Conservation (phyloP, 2,797 vertebrate species). For the Sebastes reedi region DNA sequence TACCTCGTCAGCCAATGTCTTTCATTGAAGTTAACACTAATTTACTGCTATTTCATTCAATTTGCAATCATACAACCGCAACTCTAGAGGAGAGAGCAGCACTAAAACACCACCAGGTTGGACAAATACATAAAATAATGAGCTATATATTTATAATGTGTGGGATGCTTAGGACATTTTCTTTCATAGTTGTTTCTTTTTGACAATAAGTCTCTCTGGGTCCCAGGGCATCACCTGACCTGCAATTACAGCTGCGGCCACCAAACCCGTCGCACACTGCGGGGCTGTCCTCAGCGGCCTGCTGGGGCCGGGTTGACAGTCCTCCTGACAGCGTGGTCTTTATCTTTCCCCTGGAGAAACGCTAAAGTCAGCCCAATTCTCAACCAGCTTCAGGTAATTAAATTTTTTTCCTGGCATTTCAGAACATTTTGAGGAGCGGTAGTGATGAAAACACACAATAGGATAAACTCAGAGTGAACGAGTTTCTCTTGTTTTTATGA, state of each 20-base stretch:
- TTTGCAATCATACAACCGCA: too few relatives aligned
- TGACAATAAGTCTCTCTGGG: background rate
- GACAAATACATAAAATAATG: too few relatives aligned
- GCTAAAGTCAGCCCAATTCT: slow-evolving; percentile 6
- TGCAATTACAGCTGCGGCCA: background rate
- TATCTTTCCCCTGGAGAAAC: slow-evolving; percentile 12
- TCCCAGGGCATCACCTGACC: background rate
- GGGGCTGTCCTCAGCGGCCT: background rate
- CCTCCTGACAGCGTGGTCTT: slow-evolving; percentile 12
- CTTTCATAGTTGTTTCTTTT: background rate
- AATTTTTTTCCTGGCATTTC: background rate
- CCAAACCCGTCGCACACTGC: background rate
- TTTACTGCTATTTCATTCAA: too few relatives aligned
- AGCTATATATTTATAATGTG: background rate
- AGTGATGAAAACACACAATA: background rate
- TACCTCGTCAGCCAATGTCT: too few relatives aligned
- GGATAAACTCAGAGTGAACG: background rate
- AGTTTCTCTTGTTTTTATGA: background rate
- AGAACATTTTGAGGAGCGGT: background rate
- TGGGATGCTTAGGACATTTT: background rate
- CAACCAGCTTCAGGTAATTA: background rate
- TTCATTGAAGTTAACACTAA: too few relatives aligned
- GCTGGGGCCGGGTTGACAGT: background rate
- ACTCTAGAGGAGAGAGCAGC: too few relatives aligned
- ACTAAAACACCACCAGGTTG: too few relatives aligned